Evolutionary conservation across 2,888 invertebrate species (phyloP).

Genomic region (Erebia palarica): DNA sequence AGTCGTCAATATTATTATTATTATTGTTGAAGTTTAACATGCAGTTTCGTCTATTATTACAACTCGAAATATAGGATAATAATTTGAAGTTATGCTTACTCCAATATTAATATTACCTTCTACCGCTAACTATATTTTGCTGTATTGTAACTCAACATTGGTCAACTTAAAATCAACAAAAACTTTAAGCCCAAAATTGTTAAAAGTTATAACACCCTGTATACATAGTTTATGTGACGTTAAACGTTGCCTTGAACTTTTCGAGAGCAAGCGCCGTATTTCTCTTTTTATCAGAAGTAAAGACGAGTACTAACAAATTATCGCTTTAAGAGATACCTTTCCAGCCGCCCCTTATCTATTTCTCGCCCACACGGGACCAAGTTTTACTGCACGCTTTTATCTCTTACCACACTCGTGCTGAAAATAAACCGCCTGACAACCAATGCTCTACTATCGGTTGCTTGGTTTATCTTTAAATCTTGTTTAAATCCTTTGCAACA

Average conservation of each 20-base stretch:
- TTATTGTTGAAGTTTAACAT: no score
- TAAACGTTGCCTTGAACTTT: slow-evolving; percentile 49
- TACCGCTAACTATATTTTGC: no score
- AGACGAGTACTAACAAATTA: slow-evolving; percentile 70
- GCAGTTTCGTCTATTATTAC: no score
- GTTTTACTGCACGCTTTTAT: slow-evolving; percentile 71
- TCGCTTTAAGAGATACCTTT: slow-evolving; percentile 67
- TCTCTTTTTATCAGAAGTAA: slow-evolving; percentile 58
- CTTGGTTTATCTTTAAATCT: slow-evolving; percentile 25
- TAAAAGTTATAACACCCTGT: neutral
- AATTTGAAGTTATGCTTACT: no score
- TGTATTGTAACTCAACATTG: no score
- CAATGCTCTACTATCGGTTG: slow-evolving; percentile 20
- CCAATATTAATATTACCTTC: no score
- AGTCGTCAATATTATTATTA: no score
- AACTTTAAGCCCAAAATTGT: neutral
- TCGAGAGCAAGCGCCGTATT: slow-evolving; percentile 45
- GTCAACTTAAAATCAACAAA: no score
- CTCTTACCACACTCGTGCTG: slow-evolving; percentile 67
- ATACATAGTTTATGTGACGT: slow-evolving; percentile 32
- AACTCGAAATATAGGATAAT: no score
- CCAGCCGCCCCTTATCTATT: slow-evolving; percentile 61
- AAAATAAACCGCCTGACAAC: slow-evolving; percentile 58
- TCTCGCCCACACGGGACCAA: slow-evolving; percentile 66
- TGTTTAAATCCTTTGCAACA: slow-evolving; percentile 2